phyloP scores from a whole-genome alignment of 2,888 invertebrate species.

The Diaperis boleti region DNA sequence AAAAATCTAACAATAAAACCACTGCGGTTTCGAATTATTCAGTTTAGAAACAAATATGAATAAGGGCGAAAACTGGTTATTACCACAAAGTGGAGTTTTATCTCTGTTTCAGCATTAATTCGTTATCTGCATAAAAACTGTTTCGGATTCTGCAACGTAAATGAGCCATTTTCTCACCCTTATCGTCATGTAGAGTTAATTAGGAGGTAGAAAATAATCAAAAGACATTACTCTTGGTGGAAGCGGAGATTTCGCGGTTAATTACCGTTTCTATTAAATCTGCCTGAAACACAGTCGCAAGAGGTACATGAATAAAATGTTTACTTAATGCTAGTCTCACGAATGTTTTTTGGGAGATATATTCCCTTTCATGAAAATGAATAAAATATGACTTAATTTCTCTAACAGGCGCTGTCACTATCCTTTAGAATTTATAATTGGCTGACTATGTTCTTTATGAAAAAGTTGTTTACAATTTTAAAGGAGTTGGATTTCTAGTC shows the following conservation, averaged over 20 bases:
- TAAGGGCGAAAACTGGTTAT: too few species aligned
- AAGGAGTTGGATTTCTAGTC: slow-evolving; percentile 27
- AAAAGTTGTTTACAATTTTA: slow-evolving; percentile 29
- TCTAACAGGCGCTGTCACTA: too few species aligned
- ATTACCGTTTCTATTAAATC: slow-evolving; percentile 31
- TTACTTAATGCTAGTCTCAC: neutral
- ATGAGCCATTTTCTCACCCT: slow-evolving; percentile 23
- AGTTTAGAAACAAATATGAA: too few species aligned
- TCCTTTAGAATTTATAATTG: too few species aligned
- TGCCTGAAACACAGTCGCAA: slow-evolving; percentile 16
- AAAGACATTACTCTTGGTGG: slow-evolving; percentile 27
- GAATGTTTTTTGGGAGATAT: too few species aligned
- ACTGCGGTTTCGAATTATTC: too few species aligned
- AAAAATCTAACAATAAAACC: too few species aligned
- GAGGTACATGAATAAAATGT: slow-evolving; percentile 9
- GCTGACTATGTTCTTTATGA: neutral
- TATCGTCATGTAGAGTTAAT: slow-evolving; percentile 34
- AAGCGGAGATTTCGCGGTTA: slow-evolving; percentile 30
- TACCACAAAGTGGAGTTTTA: neutral
- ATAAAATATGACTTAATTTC: too few species aligned
- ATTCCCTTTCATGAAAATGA: too few species aligned
- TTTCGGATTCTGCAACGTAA: slow-evolving; percentile 10
- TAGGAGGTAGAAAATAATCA: slow-evolving; percentile 33
- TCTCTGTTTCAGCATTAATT: slow-evolving; percentile 25
- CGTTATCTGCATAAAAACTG: slow-evolving; percentile 32